phyloP scores from a whole-genome alignment of 1,140 invertebrate species.

The Apis florea region DNA sequence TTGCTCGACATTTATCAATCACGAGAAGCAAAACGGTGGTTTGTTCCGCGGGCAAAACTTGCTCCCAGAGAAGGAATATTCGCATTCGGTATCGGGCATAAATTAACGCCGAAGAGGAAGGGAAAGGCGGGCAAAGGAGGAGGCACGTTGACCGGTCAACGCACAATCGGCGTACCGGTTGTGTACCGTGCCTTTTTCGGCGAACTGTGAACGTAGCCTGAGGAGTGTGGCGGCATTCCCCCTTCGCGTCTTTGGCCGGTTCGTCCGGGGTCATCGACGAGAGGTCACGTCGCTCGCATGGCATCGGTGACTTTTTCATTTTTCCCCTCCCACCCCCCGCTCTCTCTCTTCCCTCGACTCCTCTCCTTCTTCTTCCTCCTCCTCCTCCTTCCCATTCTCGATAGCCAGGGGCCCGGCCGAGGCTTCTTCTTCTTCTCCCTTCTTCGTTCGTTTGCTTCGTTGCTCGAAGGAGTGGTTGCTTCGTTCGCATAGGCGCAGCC shows the following conservation, averaged over 20 bases:
- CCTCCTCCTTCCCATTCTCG: conserved; percentile 13
- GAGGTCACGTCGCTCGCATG: conserved; percentile 71
- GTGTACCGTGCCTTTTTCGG: conserved; percentile 64
- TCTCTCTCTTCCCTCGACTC: conserved; percentile 30
- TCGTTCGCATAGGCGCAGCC: conserved; percentile 37
- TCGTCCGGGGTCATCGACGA: conserved; percentile 68
- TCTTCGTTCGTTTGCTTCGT: conserved; percentile 41
- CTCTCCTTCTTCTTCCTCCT: conserved; percentile 18
- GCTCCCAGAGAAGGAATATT: conserved; percentile 11
- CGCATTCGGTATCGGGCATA: conserved; percentile 43
- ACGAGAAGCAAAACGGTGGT: no score
- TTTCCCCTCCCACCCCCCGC: conserved; percentile 38
- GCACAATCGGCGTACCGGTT: conserved; percentile 60
- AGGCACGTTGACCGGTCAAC: conserved; percentile 62
- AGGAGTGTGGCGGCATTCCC: conserved; percentile 52
- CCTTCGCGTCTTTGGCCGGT: conserved; percentile 63
- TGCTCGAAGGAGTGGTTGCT: conserved; percentile 55
- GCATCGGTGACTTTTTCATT: conserved; percentile 66
- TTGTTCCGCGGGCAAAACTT: no score
- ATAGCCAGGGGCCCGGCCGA: conserved; percentile 36
- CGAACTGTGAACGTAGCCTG: conserved; percentile 63
- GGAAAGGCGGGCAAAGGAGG: conserved; percentile 46
- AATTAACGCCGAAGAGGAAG: conserved; percentile 50
- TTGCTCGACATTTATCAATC: no score
- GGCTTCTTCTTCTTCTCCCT: no score